Percentiles rank a stretch among this genome's conserved stretches.
These are phyloP conservation scores for Araneus ventricosus DNA, from an alignment of 1,140 invertebrate species.

Conservation along the genomic window DNA sequence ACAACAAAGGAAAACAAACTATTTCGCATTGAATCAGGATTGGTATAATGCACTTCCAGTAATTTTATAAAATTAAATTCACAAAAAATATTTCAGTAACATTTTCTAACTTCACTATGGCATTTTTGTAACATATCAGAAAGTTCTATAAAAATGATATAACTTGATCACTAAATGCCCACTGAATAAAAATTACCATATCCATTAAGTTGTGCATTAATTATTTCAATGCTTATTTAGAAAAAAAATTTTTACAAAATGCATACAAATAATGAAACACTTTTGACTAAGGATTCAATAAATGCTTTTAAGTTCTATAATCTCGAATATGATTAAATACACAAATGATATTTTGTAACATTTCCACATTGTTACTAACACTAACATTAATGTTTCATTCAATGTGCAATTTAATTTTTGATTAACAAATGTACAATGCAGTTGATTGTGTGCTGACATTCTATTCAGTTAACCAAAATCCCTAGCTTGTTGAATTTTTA, in stretches of 20 bases:
- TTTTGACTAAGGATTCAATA: background rate
- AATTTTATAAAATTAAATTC: background rate
- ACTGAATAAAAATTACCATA: background rate
- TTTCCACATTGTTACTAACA: background rate
- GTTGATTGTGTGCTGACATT: background rate
- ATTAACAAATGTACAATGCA: background rate
- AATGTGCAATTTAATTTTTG: constrained; percentile 12
- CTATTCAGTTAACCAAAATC: background rate
- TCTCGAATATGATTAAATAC: background rate
- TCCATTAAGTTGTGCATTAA: too few relatives aligned
- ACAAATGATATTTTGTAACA: background rate
- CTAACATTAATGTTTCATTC: constrained; percentile 7
- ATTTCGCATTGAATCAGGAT: background rate
- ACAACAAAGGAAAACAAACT: background rate
- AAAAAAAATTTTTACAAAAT: background rate
- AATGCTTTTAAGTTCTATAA: background rate
- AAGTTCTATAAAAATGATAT: background rate
- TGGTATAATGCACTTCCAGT: background rate
- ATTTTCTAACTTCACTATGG: background rate
- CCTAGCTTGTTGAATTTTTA: too few relatives aligned
- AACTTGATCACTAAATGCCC: background rate
- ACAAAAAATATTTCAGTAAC: background rate
- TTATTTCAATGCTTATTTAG: too few relatives aligned
- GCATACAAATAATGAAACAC: background rate
- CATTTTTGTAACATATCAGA: background rate